Base-by-base conservation (phyloP, 2,113 vertebrate genomes). In the Brachypodius melanocephalos region DNA sequence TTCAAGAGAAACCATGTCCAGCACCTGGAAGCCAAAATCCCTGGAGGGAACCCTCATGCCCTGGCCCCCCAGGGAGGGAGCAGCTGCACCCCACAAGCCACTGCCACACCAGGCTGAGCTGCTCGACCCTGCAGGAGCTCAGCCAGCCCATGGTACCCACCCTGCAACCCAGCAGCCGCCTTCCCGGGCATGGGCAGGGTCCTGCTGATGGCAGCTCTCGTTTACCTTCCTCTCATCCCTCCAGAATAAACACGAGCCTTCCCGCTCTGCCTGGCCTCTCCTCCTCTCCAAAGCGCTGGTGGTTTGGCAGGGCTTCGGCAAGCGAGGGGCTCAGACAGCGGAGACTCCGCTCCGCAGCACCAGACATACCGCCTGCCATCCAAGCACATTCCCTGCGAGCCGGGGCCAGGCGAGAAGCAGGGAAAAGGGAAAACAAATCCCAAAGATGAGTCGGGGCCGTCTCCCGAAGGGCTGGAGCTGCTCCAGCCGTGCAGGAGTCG, bases 301-400 rank as follows among this genome's bases (percentile, higher is more conserved):
- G 82, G 93, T 85, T 92, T 95, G 95, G 94, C 94, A 54, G 87
- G 43, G 84, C 80, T 71, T 6, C 5, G 29, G 82, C 8, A 20
- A 85, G 89, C 3, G 8, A 49, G 76, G 58, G 80, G 80, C 86
- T 93, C 85, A 85, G 85, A 81, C 38, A 1, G 22, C 51, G 87
- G 67, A 75, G 90, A 20, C 66, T 57, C 28, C 2, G 6, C 73
- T 55, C 67, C 3, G 4, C 77, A 57, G 88, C 87, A 84, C 32
- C 88, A 94, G 93, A 89, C 68, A 68, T 32, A 43, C 65, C 52
- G 36, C 67, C 80, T 40, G 77, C 75, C 92, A 68, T 79, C 87
- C 79, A 87, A 73, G 68, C 73, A 46, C 75, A 82, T 51, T 91
- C 74, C 87, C 92, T 1, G 1, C 4, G 12, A 58, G 58, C 75